Conservation (phyloP, 2,888 invertebrate genomes). For the Erebia epiphron region DNA sequence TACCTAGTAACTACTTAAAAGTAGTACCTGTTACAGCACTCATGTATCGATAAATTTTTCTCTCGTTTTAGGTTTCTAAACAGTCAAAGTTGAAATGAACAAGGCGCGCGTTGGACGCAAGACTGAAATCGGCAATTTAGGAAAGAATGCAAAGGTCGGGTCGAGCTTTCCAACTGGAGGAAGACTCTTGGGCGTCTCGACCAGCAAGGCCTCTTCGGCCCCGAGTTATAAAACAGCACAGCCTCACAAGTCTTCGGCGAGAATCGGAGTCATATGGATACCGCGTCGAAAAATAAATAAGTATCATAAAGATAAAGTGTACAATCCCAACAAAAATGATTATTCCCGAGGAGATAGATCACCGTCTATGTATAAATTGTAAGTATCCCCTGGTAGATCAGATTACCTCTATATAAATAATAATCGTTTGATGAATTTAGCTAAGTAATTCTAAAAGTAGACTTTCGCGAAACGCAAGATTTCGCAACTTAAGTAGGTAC, state of each 20-base stretch:
- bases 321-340: constrained; percentile 59
- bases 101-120: constrained; percentile 54
- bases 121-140: constrained; percentile 49
- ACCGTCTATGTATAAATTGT: constrained; percentile 72
- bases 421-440: too few species aligned
- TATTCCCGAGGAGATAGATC: constrained; percentile 57
- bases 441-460: too few species aligned
- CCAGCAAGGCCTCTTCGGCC: constrained; percentile 50
- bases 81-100: constrained; percentile 46
- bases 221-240: constrained; percentile 53
- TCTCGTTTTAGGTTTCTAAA: constrained; percentile 42
- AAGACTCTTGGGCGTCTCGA: constrained; percentile 36
- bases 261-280: constrained; percentile 72
- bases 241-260: constrained; percentile 55
- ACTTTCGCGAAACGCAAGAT: too few species aligned
- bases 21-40: too few species aligned
- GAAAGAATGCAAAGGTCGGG: constrained; percentile 40
- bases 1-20: too few species aligned
- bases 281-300: constrained; percentile 64
- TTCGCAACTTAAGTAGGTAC: too few species aligned
- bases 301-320: constrained; percentile 58
- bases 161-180: constrained; percentile 35
- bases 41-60: constrained; percentile 35
- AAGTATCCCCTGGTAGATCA: constrained; percentile 47
- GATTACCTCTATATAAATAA: too few species aligned